Conservation (phyloP, 2,797 vertebrate genomes). For the Chrysolophus pictus region DNA sequence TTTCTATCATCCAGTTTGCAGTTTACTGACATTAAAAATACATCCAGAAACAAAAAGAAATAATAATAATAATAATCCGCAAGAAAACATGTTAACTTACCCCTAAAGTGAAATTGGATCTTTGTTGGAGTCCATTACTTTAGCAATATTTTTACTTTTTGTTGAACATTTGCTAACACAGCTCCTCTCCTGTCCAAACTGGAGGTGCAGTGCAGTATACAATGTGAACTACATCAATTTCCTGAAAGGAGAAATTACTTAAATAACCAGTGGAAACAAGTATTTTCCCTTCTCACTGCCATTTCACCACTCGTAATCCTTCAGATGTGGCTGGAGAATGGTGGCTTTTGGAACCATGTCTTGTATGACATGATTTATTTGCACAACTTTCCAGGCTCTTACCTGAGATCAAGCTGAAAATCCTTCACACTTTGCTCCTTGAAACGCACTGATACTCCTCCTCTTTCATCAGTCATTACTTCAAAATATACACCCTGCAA, state of each 20-base stretch:
- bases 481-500: neutral
- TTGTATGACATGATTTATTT: rapidly evolving
- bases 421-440: neutral
- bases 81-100: neutral
- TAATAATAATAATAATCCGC: neutral
- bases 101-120: neutral
- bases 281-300: neutral
- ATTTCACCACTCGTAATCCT: neutral
- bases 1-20: neutral
- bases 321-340: neutral
- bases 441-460: neutral
- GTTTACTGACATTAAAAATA: neutral
- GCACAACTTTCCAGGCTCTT: neutral
- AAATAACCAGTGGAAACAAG: neutral
- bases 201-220: neutral
- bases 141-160: neutral
- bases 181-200: neutral
- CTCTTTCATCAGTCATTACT: neutral
- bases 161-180: neutral
- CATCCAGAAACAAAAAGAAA: neutral
- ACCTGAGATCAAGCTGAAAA: neutral
- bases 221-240: rapidly evolving
- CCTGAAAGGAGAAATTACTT: neutral
- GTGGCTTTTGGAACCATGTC: neutral
- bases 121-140: neutral